Conservation (phyloP, 2,113 vertebrate genomes). For the Petroica traversi region DNA sequence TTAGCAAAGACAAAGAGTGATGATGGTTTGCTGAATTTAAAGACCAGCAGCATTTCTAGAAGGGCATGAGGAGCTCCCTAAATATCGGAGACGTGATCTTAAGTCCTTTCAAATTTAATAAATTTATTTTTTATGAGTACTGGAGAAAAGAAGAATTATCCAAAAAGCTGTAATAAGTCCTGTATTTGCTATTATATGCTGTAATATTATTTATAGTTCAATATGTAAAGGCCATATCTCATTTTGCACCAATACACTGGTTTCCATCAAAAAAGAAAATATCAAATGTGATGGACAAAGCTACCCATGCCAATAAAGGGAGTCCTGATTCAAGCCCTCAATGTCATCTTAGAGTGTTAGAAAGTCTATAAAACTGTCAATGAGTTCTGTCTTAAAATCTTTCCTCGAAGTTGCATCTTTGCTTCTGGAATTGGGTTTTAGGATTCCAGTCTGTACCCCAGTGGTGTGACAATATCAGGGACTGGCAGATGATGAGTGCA, state of each 20-base stretch:
- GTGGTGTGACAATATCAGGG: fast-evolving
- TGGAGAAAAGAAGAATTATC: neutral
- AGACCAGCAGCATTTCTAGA: neutral
- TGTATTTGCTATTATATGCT: neutral
- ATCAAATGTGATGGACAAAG: neutral
- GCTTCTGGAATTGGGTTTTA: neutral
- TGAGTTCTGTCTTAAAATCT: neutral
- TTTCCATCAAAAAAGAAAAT: neutral
- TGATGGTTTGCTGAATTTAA: neutral
- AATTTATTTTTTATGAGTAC: neutral
- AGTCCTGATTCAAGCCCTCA: neutral
- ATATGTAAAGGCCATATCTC: neutral
- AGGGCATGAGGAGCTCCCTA: neutral
- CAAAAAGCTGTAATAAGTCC: neutral
- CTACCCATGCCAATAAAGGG: neutral
- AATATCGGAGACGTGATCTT: neutral
- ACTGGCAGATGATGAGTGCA: neutral
- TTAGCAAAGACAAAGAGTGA: neutral
- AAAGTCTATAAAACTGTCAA: neutral
- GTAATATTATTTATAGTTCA: neutral
- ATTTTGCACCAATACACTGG: neutral
- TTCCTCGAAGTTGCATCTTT: neutral
- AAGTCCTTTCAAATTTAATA: neutral
- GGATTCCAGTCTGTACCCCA: neutral
- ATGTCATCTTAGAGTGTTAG: neutral